Percentiles rank a stretch among this genome's conserved stretches.
These are phyloP conservation scores for Trichomycterus rosablanca DNA, from an alignment of 2,113 vertebrate genomes.

Conservation along the genomic window DNA sequence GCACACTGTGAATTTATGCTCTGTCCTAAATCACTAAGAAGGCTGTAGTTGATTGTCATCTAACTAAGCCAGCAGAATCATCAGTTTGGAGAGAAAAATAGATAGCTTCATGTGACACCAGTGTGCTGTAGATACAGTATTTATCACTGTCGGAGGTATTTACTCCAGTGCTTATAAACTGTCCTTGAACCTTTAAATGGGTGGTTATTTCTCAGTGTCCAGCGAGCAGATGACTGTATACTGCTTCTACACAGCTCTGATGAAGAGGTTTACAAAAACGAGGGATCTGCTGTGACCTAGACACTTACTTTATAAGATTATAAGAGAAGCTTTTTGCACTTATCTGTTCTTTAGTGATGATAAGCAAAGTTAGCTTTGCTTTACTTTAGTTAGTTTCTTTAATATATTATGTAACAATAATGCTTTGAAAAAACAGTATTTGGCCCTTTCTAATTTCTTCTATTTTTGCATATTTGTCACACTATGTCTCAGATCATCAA, in stretches of 20 bases:
- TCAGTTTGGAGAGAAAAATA: conserved; percentile 17
- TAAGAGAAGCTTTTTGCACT: neutral
- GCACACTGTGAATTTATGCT: neutral
- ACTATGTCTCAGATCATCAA: too few species aligned
- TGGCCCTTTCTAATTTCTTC: too few species aligned
- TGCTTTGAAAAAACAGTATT: too few species aligned
- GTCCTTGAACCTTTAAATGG: conserved; percentile 35
- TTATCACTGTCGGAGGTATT: conserved; percentile 25
- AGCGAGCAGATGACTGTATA: neutral
- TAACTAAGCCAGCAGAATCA: conserved; percentile 28
- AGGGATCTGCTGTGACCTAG: conserved; percentile 15
- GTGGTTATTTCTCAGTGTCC: conserved; percentile 5
- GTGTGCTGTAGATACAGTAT: conserved; percentile 1
- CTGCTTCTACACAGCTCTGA: neutral
- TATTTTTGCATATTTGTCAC: too few species aligned
- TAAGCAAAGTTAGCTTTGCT: too few species aligned
- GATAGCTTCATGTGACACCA: conserved; percentile 28
- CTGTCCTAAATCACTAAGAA: conserved; percentile 22
- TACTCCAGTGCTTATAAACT: conserved; percentile 27
- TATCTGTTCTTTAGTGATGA: conserved; percentile 7
- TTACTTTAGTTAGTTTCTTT: too few species aligned
- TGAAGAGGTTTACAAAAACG: conserved; percentile 1
- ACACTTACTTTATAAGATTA: conserved; percentile 5
- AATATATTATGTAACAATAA: too few species aligned
- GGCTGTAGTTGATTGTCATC: conserved; percentile 29